A percentile compares a stretch with the other conserved stretches of the same genome.
Conservation (phyloP, 2,888 invertebrate species). For the Lottia gigantea region DNA sequence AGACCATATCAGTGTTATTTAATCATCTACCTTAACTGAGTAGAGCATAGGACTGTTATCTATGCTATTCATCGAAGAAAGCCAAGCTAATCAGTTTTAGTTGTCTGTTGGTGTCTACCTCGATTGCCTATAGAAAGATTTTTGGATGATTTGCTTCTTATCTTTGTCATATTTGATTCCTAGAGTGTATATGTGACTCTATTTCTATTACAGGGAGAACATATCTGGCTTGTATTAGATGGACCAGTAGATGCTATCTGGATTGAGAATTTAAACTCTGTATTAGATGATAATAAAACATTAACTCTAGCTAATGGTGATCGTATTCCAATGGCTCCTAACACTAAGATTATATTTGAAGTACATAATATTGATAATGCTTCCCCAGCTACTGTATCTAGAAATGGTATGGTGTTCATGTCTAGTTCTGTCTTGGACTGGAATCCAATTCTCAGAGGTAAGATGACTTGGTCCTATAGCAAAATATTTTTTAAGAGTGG, state of each 20-base stretch:
- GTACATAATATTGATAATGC: slow-evolving; percentile 70
- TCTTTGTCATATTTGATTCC: too few relatives aligned
- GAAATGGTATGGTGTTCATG: slow-evolving; percentile 80
- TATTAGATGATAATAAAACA: slow-evolving; percentile 70
- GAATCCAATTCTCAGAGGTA: slow-evolving; percentile 86
- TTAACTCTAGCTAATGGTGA: slow-evolving; percentile 69
- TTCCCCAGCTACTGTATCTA: slow-evolving; percentile 69
- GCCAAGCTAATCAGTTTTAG: too few relatives aligned
- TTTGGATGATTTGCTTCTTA: too few relatives aligned
- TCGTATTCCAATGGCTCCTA: slow-evolving; percentile 69
- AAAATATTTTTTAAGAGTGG: too few relatives aligned
- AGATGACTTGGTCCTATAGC: background rate
- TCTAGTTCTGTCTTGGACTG: slow-evolving; percentile 94
- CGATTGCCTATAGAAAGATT: too few relatives aligned
- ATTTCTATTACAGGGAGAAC: slow-evolving; percentile 70
- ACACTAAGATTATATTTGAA: slow-evolving; percentile 69
- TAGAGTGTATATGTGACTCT: too few relatives aligned
- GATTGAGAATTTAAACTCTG: slow-evolving; percentile 70
- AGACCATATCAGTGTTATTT: background rate
- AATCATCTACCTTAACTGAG: too few relatives aligned
- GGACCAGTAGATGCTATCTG: slow-evolving; percentile 70
- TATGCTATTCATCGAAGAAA: too few relatives aligned
- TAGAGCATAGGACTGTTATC: too few relatives aligned
- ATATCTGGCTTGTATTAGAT: slow-evolving; percentile 68
- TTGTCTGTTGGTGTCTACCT: too few relatives aligned